Evolutionary conservation across 1,140 invertebrate genomes (phyloP), one percentile per base, ranked within the genome.

Genomic region (Polyergus mexicanus): DNA sequence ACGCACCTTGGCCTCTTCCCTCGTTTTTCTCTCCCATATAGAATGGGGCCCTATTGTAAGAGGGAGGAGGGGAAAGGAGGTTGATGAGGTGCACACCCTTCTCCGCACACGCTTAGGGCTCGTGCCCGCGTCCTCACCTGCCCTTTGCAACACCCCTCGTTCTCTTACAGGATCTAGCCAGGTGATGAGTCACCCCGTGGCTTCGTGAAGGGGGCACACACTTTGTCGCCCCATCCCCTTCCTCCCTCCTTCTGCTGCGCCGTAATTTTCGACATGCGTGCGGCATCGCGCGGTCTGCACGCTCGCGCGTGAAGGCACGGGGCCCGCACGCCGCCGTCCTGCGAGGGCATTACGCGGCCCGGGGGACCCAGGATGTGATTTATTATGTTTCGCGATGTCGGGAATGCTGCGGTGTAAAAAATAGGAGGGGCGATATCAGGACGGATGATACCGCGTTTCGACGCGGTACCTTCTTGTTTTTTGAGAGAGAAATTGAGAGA

Each of bases 161-260:
- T 76, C 68, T 71, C 80, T 78, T 77, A 62, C 78, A 58, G 91
- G 86, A 88, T 89, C 89, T 91, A 91, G 93, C 94, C 94, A 95
- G 94, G 94, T 94, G 94, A 94, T 94, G 94, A 94, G 91, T 94
- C 94, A 94, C 92, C 94, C 94, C 89, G 87, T 86, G 81, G 77
- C 85, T 89, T 65, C 77, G 83, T 66, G 47, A 75, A 89, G 88
- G 85, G 89, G 86, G 81, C 85, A 72, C 47, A 16, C 77, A 35
- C 28, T 25, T 13, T 6, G 8, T 19, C 25, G 4, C n/a, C 6
- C n/a, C 0, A 2, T 5, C 35, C 35, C 1, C 28, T 28, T 2
- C 16, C 25, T 13, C 10, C 32, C 56, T 76, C 62, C 76, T 66
- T 76, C 71, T 84, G 68, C 41, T 60, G 75, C 90, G 89, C 81